Conservation (phyloP, 2,888 invertebrate species). For the Synanthedon tipuliformis region DNA sequence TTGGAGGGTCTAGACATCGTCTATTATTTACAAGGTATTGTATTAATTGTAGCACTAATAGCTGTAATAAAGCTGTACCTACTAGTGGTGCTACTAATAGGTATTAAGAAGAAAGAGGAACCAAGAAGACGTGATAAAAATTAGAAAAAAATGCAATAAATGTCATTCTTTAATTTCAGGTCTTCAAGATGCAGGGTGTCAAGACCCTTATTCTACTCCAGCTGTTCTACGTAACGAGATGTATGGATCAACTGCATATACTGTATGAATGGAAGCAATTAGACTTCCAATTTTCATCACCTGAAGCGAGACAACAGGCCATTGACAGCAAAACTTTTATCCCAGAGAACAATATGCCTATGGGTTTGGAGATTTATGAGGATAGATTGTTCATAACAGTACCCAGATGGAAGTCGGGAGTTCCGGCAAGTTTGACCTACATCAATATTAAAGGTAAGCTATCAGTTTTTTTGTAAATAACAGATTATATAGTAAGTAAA, state of each 20-base stretch:
- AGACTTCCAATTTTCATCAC: slow-evolving; percentile 74
- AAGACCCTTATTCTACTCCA: slow-evolving; percentile 42
- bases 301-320: slow-evolving; percentile 69
- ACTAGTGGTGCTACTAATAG: too few species aligned
- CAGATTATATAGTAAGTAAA: neutral
- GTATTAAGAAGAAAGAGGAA: too few species aligned
- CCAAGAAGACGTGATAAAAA: too few species aligned
- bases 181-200: slow-evolving; percentile 37
- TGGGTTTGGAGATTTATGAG: slow-evolving; percentile 78
- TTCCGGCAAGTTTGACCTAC: slow-evolving; percentile 80
- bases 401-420: slow-evolving; percentile 80
- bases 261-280: slow-evolving; percentile 80
- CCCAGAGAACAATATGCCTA: slow-evolving; percentile 78
- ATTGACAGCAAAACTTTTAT: slow-evolving; percentile 72
- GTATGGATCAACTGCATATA: slow-evolving; percentile 77
- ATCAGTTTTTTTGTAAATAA: neutral
- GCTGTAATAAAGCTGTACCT: too few species aligned
- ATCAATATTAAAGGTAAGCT: slow-evolving; percentile 76
- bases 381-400: slow-evolving; percentile 79
- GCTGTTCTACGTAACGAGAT: slow-evolving; percentile 39
- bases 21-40: too few species aligned
- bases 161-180: slow-evolving; percentile 19
- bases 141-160: too few species aligned
- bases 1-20: too few species aligned
- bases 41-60: too few species aligned